Evolutionary conservation across 2,797 vertebrate species (phyloP).

Genomic region (Hemibagrus guttatus): DNA sequence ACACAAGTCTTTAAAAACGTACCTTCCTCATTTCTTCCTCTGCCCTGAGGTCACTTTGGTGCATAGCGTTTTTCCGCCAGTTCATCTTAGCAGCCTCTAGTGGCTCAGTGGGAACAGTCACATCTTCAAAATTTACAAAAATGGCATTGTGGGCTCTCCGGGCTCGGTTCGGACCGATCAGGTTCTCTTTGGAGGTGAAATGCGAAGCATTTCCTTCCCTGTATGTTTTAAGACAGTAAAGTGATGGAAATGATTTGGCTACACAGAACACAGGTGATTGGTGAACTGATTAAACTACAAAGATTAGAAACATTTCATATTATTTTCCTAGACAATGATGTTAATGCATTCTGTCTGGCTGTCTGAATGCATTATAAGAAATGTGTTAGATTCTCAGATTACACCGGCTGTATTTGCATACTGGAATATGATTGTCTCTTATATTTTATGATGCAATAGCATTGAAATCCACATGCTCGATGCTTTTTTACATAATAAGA

Average conservation of each 20-base stretch:
- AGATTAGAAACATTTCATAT: not conserved
- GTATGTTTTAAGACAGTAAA: not conserved
- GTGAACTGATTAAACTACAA: not conserved
- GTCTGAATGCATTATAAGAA: no score
- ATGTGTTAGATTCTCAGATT: no score
- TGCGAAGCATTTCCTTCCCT: slow-evolving; percentile 74
- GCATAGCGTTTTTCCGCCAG: slow-evolving; percentile 77
- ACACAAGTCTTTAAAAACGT: slow-evolving; percentile 14
- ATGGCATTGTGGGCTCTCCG: slow-evolving; percentile 87
- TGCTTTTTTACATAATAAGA: not conserved
- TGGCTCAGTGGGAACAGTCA: slow-evolving; percentile 70
- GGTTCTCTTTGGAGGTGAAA: slow-evolving; percentile 71
- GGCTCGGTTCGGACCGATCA: slow-evolving; percentile 82
- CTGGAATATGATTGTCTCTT: not conserved
- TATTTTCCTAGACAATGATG: not conserved
- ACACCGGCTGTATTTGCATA: not conserved
- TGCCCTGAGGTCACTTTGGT: slow-evolving; percentile 69
- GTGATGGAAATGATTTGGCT: not conserved
- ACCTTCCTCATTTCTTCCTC: slow-evolving; percentile 80
- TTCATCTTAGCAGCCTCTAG: slow-evolving; percentile 79
- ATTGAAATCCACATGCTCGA: not conserved
- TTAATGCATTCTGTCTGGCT: not conserved
- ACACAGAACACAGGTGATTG: not conserved
- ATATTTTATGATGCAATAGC: slow-evolving; percentile 7
- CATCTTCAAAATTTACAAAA: slow-evolving; percentile 83